phyloP scores from a whole-genome alignment of 2,888 invertebrate genomes.

The Lysandra bellargus region DNA sequence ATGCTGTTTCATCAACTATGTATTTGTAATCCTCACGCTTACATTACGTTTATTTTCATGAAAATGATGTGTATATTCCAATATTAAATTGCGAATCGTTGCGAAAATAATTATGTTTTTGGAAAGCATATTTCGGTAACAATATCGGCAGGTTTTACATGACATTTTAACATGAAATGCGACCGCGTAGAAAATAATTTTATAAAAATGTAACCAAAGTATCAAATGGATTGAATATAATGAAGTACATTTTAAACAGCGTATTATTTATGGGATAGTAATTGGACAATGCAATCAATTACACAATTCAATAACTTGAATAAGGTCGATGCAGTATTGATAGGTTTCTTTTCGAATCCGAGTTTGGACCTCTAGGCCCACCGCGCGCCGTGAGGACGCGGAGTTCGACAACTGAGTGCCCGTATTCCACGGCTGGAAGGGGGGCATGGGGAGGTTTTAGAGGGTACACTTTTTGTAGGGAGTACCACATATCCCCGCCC shows the following conservation, averaged over 20 bases:
- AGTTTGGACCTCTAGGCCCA: background rate
- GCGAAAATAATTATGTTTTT: background rate
- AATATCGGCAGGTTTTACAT: background rate
- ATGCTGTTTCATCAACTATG: background rate
- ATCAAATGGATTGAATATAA: background rate
- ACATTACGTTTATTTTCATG: background rate
- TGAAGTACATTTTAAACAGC: background rate
- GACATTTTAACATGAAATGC: background rate
- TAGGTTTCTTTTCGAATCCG: constrained; percentile 18
- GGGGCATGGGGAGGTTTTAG: too few relatives aligned
- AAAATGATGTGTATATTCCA: background rate
- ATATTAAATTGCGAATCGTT: background rate
- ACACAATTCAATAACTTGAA: background rate
- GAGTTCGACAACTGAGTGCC: too few relatives aligned
- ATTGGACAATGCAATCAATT: background rate
- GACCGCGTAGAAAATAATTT: background rate
- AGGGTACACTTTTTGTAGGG: too few relatives aligned
- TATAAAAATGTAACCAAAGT: background rate
- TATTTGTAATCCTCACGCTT: background rate
- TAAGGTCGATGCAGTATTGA: background rate
- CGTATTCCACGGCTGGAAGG: too few relatives aligned
- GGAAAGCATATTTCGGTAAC: background rate
- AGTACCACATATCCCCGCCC: too few relatives aligned
- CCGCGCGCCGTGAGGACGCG: too few relatives aligned
- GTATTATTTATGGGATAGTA: background rate